phyloP scores from a whole-genome alignment of 2,797 vertebrate species.

The Lophius americanus region DNA sequence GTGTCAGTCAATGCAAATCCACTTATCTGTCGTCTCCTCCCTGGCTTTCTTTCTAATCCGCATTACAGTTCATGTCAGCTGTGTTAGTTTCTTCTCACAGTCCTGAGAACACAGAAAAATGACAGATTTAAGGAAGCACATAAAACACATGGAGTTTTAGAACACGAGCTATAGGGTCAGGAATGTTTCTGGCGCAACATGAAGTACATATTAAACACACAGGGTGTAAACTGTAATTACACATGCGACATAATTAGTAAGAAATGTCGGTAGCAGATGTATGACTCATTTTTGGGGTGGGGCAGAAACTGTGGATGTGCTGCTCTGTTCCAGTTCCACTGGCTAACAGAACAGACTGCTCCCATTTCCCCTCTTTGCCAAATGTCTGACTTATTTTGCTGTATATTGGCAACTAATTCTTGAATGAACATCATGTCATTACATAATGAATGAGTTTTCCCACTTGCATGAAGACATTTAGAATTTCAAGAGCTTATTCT shows the following conservation, averaged over 20 bases:
- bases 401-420: slow-evolving; percentile 19
- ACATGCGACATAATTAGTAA: no score
- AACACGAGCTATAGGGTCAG: no score
- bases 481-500: no score
- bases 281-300: neutral
- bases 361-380: slow-evolving; percentile 9
- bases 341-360: slow-evolving; percentile 24
- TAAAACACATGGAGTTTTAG: no score
- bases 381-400: no score
- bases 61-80: neutral
- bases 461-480: no score
- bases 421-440: no score
- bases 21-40: neutral
- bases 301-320: slow-evolving; percentile 1
- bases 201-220: no score
- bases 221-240: no score
- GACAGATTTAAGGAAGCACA: neutral
- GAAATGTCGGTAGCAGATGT: neutral
- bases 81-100: neutral
- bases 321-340: neutral
- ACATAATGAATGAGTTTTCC: no score
- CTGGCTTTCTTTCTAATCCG: neutral
- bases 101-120: slow-evolving; percentile 9
- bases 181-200: no score
- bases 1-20: neutral